These are phyloP conservation scores for Oreortyx pictus DNA, from an alignment of 2,797 vertebrate species.

Conservation along the genomic window DNA sequence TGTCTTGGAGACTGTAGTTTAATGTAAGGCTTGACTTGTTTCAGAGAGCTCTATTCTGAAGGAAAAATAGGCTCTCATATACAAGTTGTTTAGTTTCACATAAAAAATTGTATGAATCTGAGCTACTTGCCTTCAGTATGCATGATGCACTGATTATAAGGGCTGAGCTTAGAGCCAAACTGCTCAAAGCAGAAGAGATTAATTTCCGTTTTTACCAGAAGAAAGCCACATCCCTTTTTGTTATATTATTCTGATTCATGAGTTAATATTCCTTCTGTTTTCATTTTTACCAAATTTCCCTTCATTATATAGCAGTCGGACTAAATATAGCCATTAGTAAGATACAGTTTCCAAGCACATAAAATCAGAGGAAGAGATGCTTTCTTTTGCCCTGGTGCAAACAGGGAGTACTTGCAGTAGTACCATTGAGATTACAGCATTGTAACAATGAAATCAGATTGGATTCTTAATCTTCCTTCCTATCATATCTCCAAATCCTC, in stretches of 20 bases:
- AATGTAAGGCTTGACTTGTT: neutral
- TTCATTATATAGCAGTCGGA: slow-evolving; percentile 10
- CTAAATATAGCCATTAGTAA: neutral
- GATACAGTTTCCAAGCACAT: neutral
- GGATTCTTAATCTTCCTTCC: slow-evolving; percentile 12
- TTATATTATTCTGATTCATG: slow-evolving; percentile 25
- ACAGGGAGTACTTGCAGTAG: neutral
- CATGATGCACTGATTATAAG: slow-evolving; percentile 6
- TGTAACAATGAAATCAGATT: slow-evolving; percentile 27
- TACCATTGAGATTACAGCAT: neutral
- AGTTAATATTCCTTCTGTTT: slow-evolving; percentile 29
- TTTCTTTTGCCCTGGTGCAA: slow-evolving; percentile 19
- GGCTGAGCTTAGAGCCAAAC: slow-evolving; percentile 33
- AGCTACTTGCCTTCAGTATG: neutral
- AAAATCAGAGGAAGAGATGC: neutral
- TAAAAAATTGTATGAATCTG: neutral
- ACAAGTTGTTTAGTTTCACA: neutral
- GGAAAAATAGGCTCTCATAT: neutral
- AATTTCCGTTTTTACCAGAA: slow-evolving; percentile 16
- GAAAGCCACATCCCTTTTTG: slow-evolving; percentile 6
- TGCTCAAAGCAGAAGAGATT: slow-evolving; percentile 32
- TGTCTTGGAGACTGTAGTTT: neutral
- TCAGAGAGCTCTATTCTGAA: neutral
- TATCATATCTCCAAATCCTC: neutral
- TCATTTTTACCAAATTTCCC: slow-evolving; percentile 28